Evolutionary conservation across 2,113 vertebrate species (phyloP), one percentile per base, ranked within the genome.

Genomic region (Oryzias celebensis): DNA sequence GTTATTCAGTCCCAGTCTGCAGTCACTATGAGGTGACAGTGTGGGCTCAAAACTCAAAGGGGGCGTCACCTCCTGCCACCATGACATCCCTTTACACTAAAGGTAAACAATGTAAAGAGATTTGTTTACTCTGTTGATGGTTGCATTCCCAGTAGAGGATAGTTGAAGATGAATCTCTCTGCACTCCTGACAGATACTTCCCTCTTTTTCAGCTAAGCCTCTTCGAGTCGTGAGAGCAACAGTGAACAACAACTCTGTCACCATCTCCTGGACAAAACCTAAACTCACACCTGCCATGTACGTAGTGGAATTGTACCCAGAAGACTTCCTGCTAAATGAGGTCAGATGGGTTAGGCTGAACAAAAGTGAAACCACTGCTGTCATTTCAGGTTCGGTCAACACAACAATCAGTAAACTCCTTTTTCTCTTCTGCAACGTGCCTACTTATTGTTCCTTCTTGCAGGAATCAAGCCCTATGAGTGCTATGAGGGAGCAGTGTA

Each of bases 401-500:
- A 49, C 12, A 28, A 56, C 26, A 18, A 43, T 14, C 0, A 58
- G 23, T 16, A 28, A 28, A 8, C 6, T 17, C 6, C 22, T 28
- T 46, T 3, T 18, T 22, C 23, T 42, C 1, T 8, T 54, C 17
- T 7, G 7, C 20, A 7, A 13, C n/a, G 2, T 5, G 1, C 1
- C 31, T 43, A 24, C 26, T 0, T 5, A 4, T 24, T 64, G 24
- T 45, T 20, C 65, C 18, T 49, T 42, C 61, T 0, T 60, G 58
- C 71, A 92, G 91, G 45, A 46, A 57, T 92, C 5, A 52, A 74
- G 17, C 82, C 85, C 2, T 60, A 1, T 18, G 64, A 82, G 71
- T 92, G 92, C 73, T 92, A 92, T 42, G 65, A 88, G 8, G 87
- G 68, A 61, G 84, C 87, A 0, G 79, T 93, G n/a, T 71, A 83